These are phyloP conservation scores for Bibio marci DNA, from an alignment of 2,888 invertebrate species.

Conservation along the genomic window DNA sequence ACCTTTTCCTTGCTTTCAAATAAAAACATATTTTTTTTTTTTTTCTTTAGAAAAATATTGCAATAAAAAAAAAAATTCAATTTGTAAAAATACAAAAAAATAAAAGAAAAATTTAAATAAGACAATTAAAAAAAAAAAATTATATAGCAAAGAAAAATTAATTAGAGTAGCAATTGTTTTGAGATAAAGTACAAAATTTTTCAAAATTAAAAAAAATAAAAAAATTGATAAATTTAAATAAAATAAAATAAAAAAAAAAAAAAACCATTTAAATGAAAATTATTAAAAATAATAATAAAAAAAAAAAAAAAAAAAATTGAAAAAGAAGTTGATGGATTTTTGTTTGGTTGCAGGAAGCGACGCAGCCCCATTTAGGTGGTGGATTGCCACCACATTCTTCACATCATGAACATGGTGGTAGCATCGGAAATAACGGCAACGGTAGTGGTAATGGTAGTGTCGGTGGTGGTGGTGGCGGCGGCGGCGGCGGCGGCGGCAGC, in stretches of 20 bases:
- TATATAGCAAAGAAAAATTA: not conserved
- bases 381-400: conserved; percentile 13
- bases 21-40: too few relatives aligned
- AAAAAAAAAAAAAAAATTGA: conserved; percentile 5
- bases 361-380: conserved; percentile 50
- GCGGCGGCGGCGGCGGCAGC: conserved; percentile 15
- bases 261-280: conserved; percentile 6
- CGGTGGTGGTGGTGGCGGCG: conserved; percentile 16
- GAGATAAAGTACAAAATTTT: too few relatives aligned
- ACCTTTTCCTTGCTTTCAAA: too few relatives aligned
- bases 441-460: conserved; percentile 18
- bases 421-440: conserved; percentile 9
- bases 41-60: too few relatives aligned
- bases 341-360: conserved; percentile 83
- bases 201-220: not conserved
- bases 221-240: conserved; percentile 3
- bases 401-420: conserved; percentile 15
- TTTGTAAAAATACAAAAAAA: conserved; percentile 7
- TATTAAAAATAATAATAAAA: conserved; percentile 8
- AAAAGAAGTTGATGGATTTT: conserved; percentile 81
- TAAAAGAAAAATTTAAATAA: conserved; percentile 2
- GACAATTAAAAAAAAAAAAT: not conserved
- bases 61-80: too few relatives aligned
- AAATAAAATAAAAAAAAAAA: conserved; percentile 5
- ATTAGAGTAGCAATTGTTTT: not conserved